These are phyloP conservation scores for Clarias batrachus DNA, from an alignment of 2,113 vertebrate genomes.

Conservation along the genomic window DNA sequence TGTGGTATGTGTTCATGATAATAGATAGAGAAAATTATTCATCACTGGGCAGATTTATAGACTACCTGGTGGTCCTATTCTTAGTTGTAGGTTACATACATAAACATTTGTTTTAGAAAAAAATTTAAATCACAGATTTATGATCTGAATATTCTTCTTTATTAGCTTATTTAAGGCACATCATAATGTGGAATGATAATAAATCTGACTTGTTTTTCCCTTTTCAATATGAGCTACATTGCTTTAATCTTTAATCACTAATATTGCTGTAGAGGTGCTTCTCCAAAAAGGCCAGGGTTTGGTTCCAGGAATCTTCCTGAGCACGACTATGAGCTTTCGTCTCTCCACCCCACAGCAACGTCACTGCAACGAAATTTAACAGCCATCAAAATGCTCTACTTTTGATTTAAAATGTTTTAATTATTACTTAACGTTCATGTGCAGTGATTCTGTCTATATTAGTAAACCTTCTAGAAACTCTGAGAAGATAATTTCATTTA, in stretches of 20 bases:
- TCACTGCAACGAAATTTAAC: conserved; percentile 48
- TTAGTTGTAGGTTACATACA: not conserved
- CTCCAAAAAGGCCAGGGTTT: conserved; percentile 64
- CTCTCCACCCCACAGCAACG: conserved; percentile 68
- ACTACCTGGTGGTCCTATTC: not conserved
- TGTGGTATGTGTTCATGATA: not conserved
- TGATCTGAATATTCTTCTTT: not conserved
- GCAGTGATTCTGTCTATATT: not conserved
- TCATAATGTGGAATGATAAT: not conserved
- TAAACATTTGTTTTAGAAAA: not conserved
- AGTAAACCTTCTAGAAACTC: not conserved
- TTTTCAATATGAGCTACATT: not conserved
- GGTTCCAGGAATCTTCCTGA: conserved; percentile 73
- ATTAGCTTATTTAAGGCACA: not conserved
- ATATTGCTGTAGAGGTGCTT: conserved; percentile 59
- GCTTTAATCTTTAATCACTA: not conserved
- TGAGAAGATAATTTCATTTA: not conserved
- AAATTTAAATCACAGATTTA: not conserved
- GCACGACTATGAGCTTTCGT: conserved; percentile 55
- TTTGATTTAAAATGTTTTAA: not conserved
- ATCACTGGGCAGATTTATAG: not conserved
- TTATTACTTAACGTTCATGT: not conserved
- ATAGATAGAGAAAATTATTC: not conserved
- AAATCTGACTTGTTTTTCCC: not conserved
- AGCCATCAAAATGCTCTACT: not conserved